These are phyloP conservation scores for Blera fallax DNA, from an alignment of 2,888 invertebrate genomes.

Conservation along the genomic window DNA sequence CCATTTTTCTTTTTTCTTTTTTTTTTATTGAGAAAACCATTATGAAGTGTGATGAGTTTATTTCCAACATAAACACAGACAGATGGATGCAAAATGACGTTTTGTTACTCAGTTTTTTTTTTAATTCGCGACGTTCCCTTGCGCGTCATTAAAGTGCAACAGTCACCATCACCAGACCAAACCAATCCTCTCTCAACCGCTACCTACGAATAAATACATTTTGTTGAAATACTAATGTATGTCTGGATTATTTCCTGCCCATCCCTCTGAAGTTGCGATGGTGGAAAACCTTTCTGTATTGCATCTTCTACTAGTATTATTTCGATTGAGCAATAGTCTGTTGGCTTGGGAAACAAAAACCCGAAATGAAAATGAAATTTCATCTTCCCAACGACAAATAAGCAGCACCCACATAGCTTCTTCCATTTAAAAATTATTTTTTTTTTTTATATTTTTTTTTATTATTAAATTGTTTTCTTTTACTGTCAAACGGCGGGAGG, in stretches of 20 bases:
- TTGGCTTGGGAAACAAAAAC: constrained; percentile 30
- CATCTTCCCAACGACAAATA: constrained; percentile 44
- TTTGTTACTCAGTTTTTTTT: background rate
- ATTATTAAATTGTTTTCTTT: constrained; percentile 42
- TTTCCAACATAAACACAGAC: constrained; percentile 67
- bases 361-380: constrained; percentile 67
- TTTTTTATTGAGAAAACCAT: constrained; percentile 42
- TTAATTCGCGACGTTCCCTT: constrained; percentile 27
- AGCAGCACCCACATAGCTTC: constrained; percentile 55
- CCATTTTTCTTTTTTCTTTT: too few species aligned
- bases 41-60: constrained; percentile 62
- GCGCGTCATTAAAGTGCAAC: constrained; percentile 51
- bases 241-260: constrained; percentile 72
- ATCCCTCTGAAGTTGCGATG: constrained; percentile 46
- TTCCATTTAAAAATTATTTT: constrained; percentile 22
- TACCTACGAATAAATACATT: constrained; percentile 46
- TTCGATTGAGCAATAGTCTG: constrained; percentile 48
- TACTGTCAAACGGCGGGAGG: constrained; percentile 1
- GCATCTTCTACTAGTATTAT: background rate
- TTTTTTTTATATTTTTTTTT: constrained; percentile 5
- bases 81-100: constrained; percentile 55
- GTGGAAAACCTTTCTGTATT: constrained; percentile 34
- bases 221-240: constrained; percentile 54
- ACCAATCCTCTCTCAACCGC: constrained; percentile 42
- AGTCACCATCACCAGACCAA: constrained; percentile 42